Evolutionary conservation across 2,888 invertebrate species (phyloP), one percentile per base, ranked within the genome.

Genomic region (Perizoma affinitatum): DNA sequence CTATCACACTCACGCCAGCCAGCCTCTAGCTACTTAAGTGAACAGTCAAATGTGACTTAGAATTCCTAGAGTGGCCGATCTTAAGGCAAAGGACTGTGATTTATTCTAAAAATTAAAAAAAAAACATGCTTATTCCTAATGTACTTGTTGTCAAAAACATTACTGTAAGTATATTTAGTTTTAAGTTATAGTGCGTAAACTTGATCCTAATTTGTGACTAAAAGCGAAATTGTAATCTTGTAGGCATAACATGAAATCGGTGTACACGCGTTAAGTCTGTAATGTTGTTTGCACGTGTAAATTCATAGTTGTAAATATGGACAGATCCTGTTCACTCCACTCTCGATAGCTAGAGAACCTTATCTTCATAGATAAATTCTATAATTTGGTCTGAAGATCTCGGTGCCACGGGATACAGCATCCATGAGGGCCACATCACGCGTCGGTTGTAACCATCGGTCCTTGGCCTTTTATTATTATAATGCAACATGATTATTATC

Each of bases 31-130:
- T 11, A 11, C 9, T 38, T 22, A 8, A 42, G 43, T 47, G 45
- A 48, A 54, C 53, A 33, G 51, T 61, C 44, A 58, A 54, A 42
- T 46, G 41, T 64, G 66, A 72, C 61, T 69, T 78, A 70, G 76
- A 75, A 76, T 79, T 79, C 78, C 72, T 76, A 74, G 74, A 79
- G 79, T 80, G 86, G 79, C 86, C 82, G 86, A 80, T 83, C 82
- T 79, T 80, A 83, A 83, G 82, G 82, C 84, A 87, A 87, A 85
- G 86, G 89, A 90, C 91, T 91, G 91, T 91, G 91, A 91, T 91
- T 90, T 90, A 90, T 87, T 84, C 88, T 90, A 86, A 85, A 66
- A 82, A 80, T 57, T 54, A 70, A 64, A 76, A 87, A 80, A 81
- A 78, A 84, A 86, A 86, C 88, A 83, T 87, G 89, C 90, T 89